Evolutionary conservation across 2,113 vertebrate genomes (phyloP).

Genomic region (Brachypodius melanocephalos): DNA sequence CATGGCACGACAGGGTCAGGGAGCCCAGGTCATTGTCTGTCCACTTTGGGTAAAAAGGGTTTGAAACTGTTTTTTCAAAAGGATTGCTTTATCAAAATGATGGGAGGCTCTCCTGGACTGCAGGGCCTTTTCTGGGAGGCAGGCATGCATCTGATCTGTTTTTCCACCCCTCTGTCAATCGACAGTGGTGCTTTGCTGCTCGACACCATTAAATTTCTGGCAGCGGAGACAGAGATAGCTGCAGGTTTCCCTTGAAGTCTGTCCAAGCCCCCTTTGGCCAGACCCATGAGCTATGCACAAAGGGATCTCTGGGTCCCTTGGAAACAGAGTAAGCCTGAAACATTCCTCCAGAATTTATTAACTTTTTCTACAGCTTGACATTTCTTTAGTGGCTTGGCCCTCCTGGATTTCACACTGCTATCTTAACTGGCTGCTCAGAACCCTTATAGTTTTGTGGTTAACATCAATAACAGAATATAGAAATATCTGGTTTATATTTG

Average conservation of each 20-base stretch:
- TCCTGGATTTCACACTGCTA: neutral
- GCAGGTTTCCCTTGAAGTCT: constrained; percentile 61
- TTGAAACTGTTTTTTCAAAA: neutral
- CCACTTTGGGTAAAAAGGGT: neutral
- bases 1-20: neutral
- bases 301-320: neutral
- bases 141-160: neutral
- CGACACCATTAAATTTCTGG: constrained; percentile 1
- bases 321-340: constrained; percentile 1
- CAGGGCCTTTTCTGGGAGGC: neutral
- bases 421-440: neutral
- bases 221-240: neutral
- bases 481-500: constrained; percentile 27
- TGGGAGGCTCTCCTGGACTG: neutral
- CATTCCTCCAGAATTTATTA: constrained; percentile 28
- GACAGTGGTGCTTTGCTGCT: constrained; percentile 8
- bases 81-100: neutral
- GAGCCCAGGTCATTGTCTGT: neutral
- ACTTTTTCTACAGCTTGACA: constrained; percentile 4
- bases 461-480: constrained; percentile 3
- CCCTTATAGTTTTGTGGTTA: neutral
- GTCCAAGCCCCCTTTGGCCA: constrained; percentile 24
- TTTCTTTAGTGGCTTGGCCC: neutral
- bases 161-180: constrained; percentile 12
- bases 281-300: neutral